Evolutionary conservation across 2,888 invertebrate species (phyloP), one percentile per base, ranked within the genome.

Genomic region (Chymomyza amoena): DNA sequence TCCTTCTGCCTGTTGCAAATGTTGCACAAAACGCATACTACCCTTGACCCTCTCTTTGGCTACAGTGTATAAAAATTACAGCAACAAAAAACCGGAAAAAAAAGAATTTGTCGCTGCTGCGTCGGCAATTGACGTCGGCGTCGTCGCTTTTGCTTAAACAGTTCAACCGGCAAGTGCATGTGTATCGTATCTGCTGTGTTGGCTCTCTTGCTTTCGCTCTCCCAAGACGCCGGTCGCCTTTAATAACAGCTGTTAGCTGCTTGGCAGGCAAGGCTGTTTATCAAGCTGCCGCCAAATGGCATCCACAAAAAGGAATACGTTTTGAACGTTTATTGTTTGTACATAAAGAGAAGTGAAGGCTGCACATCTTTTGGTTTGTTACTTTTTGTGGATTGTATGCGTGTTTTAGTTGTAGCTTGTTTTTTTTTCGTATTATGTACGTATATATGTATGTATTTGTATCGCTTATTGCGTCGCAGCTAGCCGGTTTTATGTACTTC

Each of bases 401-500:
- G 39, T 59, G 32, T 59, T 32, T 50, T 62, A 57, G 13, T 74
- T 63, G 39, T 13, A 32, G 32, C 32, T 32, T 6, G 5, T 7
- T 32, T 32, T 32, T 32, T 45, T 45, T 45, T 45, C 13, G 7
- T 45, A 32, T 32, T 32, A 32, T 32, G 32, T 32, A 32, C 32
- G 7, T 32, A 32, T 32, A 4, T 32, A 6, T 32, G 7, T 45
- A 13, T 54, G 18, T 54, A 9, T 57, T 57, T 25, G 16, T 28
- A 10, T 20, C 57, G 54, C 65, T 64, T 72, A 71, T 69, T 75
- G 64, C 74, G 67, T 65, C 69, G 80, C 57, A 57, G 28, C 25
- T 64, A 84, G 74, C 80, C 69, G 83, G 82, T 78, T 82, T 80
- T 73, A 36, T 69, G 61, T 57, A 54, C 54, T 54, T 54, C 54